Evolutionary conservation across 2,113 vertebrate genomes (phyloP), one percentile per base, ranked within the genome.

Genomic region (Bucco capensis): DNA sequence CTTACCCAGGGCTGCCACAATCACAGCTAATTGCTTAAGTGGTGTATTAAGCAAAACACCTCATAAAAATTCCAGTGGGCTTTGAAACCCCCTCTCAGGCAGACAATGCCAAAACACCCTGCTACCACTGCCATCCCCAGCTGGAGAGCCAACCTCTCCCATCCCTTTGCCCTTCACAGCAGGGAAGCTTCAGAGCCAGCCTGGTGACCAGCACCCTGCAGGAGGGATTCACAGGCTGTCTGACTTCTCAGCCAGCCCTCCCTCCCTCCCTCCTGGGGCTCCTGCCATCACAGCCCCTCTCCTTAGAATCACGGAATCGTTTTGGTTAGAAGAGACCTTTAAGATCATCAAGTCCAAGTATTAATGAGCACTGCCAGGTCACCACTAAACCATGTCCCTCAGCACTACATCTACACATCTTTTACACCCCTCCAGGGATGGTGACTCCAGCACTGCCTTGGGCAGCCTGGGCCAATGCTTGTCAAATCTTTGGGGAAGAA

Each of bases 11-110:
- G 75, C 86, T 64, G 64, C 74, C 66, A 60, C 62, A 81, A 74
- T 91, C 37, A 6, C 53, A 79, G 91, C 94, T 92, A 91, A 96
- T 90, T 88, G 72, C 91, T 91, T 84, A 88, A 95, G 84, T 65
- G 80, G 76, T 65, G 53, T 83, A 95, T 90, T 86, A 92, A 90
- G 76, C 85, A 90, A 94, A 96, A 91, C 73, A 74, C 51, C 51
- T 74, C 64, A 77, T 73, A 83, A 92, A 84, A 90, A 91, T 88
- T 91, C 89, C 64, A 56, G 83, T 38, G 77, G 81, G 88, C 83
- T 91, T 89, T 82, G 40, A 69, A 74, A 1, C 5, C 33, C 50
- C 35, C 4, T 31, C 24, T 0, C 15, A 31, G 44, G 3, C 14
- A 75, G 50, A 79, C 6, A 27, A 84, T 83, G 88, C 82, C 90